Evolutionary conservation across 2,888 invertebrate species (phyloP).

Genomic region (Cartodere bifasciata): DNA sequence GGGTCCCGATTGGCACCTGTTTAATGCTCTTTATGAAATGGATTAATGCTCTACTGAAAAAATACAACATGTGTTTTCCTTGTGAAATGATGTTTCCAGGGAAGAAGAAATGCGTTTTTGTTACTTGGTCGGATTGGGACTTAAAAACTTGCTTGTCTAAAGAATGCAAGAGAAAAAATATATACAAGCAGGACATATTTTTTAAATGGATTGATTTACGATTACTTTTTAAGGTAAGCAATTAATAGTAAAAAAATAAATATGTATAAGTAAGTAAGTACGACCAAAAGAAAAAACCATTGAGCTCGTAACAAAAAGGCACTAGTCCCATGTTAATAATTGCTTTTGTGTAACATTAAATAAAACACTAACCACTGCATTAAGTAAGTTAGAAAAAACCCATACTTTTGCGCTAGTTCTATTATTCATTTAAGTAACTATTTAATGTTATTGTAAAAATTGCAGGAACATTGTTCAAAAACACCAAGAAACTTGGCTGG

Average conservation of each 20-base stretch:
- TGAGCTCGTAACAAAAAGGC: too few species aligned
- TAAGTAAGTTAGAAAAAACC: too few species aligned
- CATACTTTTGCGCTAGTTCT: too few species aligned
- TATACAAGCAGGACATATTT: slow-evolving; percentile 40
- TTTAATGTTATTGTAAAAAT: slow-evolving; percentile 10
- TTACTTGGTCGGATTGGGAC: slow-evolving; percentile 55
- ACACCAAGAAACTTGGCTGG: slow-evolving; percentile 41
- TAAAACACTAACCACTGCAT: too few species aligned
- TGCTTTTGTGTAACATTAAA: too few species aligned
- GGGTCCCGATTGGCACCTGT: slow-evolving; percentile 38
- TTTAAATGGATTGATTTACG: slow-evolving; percentile 47
- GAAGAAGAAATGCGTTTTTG: slow-evolving; percentile 36
- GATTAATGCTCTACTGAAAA: slow-evolving; percentile 38
- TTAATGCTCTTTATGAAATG: slow-evolving; percentile 42
- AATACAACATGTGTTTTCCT: slow-evolving; percentile 34
- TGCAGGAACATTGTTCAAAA: slow-evolving; percentile 41
- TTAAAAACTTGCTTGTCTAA: slow-evolving; percentile 43
- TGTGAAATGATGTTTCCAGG: slow-evolving; percentile 10
- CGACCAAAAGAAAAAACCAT: too few species aligned
- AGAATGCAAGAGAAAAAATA: slow-evolving; percentile 45
- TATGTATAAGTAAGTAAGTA: too few species aligned
- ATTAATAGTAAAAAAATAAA: too few species aligned
- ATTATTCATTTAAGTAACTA: too few species aligned
- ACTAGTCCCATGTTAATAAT: too few species aligned
- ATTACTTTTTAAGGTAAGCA: slow-evolving; percentile 36